Conservation (phyloP, 2,888 invertebrate genomes). For the Aplocera efformata region DNA sequence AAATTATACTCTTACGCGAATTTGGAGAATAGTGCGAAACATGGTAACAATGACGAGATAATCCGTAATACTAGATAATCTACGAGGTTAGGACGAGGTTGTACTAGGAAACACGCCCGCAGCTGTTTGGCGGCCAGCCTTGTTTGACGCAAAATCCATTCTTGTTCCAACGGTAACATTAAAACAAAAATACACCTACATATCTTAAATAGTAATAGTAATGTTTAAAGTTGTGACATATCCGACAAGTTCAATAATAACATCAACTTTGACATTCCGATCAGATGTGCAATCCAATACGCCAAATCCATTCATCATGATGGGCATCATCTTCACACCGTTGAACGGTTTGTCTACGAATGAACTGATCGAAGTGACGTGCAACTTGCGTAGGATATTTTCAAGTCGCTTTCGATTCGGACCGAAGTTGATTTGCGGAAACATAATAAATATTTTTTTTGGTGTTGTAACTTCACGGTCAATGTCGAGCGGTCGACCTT, state of each 20-base stretch:
- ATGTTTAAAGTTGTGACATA: too few species aligned
- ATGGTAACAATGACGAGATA: neutral
- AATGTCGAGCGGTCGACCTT: slow-evolving; percentile 75
- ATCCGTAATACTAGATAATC: slow-evolving; percentile 14
- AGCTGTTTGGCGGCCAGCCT: slow-evolving; percentile 26
- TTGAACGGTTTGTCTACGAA: slow-evolving; percentile 12
- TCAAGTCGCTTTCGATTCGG: slow-evolving; percentile 39
- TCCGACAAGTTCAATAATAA: too few species aligned
- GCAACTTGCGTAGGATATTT: slow-evolving; percentile 34
- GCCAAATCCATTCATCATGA: neutral
- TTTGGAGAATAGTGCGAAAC: neutral
- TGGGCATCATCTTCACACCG: neutral
- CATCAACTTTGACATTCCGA: too few species aligned
- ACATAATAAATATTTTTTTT: slow-evolving; percentile 62
- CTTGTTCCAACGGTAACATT: slow-evolving; percentile 1
- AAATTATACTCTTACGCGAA: neutral
- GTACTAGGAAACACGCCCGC: slow-evolving; percentile 27
- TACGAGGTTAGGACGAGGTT: slow-evolving; percentile 33
- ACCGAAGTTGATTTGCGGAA: slow-evolving; percentile 66
- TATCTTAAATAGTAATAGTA: too few species aligned
- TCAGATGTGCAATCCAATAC: too few species aligned
- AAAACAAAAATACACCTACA: too few species aligned
- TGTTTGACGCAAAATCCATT: slow-evolving; percentile 14
- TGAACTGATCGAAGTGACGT: slow-evolving; percentile 23
- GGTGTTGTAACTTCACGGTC: slow-evolving; percentile 71